Base-by-base conservation (phyloP, 2,113 vertebrate species). In the Hemibagrus wyckioides region DNA sequence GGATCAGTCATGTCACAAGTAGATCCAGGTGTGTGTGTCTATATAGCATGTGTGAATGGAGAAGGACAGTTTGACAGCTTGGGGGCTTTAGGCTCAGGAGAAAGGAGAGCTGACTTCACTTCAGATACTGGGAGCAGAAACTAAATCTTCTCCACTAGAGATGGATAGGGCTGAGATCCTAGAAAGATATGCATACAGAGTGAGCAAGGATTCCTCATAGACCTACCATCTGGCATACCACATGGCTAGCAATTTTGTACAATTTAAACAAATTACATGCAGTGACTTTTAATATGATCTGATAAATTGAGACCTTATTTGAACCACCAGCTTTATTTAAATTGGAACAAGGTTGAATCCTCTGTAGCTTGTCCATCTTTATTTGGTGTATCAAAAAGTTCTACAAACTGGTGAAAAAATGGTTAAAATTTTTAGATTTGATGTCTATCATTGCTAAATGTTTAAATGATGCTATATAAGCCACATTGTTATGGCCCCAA, bases 21-120 rank as follows among this genome's bases (percentile, higher is more conserved):
- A 67, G 21, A 82, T 79, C 86, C 88, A 89, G 89, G 87, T 89
- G 85, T 87, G 57, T 88, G 63, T 75, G 6, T 63, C 10, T 76
- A 61, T 54, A 41, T 50, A 30, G 59, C 33, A 50, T 33, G 44
- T n/a, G 33, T 84, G 52, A 83, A 76, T 36, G 9, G 65, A 30
- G 67, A 71, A 83, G 63, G 50, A 56, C 63, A 63, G 23, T 50
- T 28, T 41, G 52, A 61, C 54, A 59, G 83, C 57, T 85, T 41
- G 59, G 52, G 82, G 85, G 79, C 85, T 86, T 86, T 61, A 82
- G 39, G 83, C 80, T 87, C 21, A 75, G 80, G n/a, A 75, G 65
- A 81, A 87, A 82, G 67, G 6, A 57, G 39, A 73, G 41, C 39
- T 82, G 61, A 69, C 76, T 67, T 80, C 77, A 86, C 76, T 65